phyloP scores from a whole-genome alignment of 2,797 vertebrate genomes.

The Muscicapa comitata region DNA sequence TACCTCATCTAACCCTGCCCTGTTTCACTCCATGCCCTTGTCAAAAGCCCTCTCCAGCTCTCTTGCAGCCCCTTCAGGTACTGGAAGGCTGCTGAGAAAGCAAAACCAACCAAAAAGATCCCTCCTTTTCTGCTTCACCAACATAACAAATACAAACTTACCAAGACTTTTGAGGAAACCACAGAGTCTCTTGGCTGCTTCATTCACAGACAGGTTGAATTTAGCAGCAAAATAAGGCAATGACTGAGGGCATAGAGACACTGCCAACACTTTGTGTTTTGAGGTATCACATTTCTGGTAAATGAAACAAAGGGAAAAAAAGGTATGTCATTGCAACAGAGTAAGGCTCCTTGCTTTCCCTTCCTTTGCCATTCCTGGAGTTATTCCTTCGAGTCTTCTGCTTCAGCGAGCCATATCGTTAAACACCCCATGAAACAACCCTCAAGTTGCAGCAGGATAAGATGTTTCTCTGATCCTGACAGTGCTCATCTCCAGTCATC shows the following conservation, averaged over 20 bases:
- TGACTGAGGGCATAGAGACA: slow-evolving; percentile 92
- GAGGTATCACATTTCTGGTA: slow-evolving; percentile 88
- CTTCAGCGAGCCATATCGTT: background rate
- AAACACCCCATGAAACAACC: background rate
- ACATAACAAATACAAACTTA: slow-evolving; percentile 65
- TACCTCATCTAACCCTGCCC: background rate
- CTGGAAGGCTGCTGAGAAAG: background rate
- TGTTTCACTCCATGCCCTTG: background rate
- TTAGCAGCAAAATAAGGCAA: slow-evolving; percentile 95
- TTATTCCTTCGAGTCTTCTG: background rate
- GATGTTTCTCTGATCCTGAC: background rate
- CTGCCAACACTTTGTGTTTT: slow-evolving; percentile 89
- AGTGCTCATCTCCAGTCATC: background rate
- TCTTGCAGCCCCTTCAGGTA: background rate
- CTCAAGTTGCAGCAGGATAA: background rate
- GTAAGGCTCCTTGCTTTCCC: background rate
- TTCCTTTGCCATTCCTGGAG: background rate
- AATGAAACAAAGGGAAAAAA: background rate
- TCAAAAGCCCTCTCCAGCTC: background rate
- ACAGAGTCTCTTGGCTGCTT: slow-evolving; percentile 88
- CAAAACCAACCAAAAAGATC: background rate
- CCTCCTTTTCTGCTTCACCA: background rate
- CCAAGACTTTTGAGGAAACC: slow-evolving; percentile 91
- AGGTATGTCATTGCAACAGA: background rate
- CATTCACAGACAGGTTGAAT: slow-evolving; percentile 83